Percentiles rank a stretch among this genome's conserved stretches.
Evolutionary conservation across 2,113 vertebrate species (phyloP).

Genomic region (Lipotes vexillifer): DNA sequence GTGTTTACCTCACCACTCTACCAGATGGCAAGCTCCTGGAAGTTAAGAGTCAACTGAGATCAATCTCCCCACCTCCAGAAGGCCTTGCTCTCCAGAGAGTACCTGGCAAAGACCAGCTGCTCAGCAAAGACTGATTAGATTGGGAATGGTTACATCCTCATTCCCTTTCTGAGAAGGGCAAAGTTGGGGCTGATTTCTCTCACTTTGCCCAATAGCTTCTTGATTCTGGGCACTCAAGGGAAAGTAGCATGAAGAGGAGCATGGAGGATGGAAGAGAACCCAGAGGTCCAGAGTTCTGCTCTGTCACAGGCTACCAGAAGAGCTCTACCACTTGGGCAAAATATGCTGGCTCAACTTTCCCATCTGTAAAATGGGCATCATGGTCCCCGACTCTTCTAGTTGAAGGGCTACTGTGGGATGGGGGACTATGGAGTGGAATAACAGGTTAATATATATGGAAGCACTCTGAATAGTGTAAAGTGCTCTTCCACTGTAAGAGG

Average conservation of each 20-base stretch:
- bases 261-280: not conserved
- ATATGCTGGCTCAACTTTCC: not conserved
- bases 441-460: too few relatives aligned
- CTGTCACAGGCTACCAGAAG: not conserved
- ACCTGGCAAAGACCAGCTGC: not conserved
- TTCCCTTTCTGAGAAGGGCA: not conserved
- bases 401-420: not conserved
- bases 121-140: not conserved
- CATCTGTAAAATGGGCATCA: not conserved
- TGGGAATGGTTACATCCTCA: not conserved
- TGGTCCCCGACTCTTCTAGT: not conserved
- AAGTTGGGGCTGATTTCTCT: not conserved
- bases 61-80: not conserved
- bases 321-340: not conserved
- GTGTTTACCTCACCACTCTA: not conserved
- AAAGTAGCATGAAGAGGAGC: not conserved
- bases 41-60: not conserved
- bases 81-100: not conserved
- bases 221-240: not conserved
- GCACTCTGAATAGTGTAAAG: not conserved
- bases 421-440: not conserved
- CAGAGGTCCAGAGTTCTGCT: not conserved
- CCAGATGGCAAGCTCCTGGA: not conserved
- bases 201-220: not conserved
- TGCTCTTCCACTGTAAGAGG: not conserved